Base-by-base conservation (phyloP, 1,140 invertebrate species). In the Pygmarrhopalites habei region DNA sequence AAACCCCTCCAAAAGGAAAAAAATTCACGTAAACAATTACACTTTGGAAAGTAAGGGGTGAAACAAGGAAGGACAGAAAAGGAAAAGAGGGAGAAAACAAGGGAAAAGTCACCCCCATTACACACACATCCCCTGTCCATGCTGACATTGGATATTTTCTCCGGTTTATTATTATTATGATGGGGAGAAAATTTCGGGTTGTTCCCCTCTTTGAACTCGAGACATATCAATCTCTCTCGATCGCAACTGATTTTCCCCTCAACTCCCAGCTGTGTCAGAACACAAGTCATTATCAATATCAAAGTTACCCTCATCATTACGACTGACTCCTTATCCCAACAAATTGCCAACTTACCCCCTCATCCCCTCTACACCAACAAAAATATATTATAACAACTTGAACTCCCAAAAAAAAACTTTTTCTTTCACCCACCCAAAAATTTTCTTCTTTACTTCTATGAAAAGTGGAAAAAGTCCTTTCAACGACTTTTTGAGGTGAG, bases 281-380 rank as follows among this genome's bases (percentile, higher is more conserved):
- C 62, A 64, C 51, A 46, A 64, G 52, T 64, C 62, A 58, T 64
- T 58, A 64, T 58, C 62, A 64, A 62, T 56, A 53, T 62, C 60
- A 56, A 41, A 55, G 46, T 51, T 43, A 55, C 30, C 23, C 25
- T 53, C 46, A 52, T 64, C 55, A 64, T 64, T 55, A 64, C 62
- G 23, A 39, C 23, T 26, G 10, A 25, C 19, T 17, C n/a, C n/a
- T n/a, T n/a, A n/a, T 7, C 46, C 19, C 39, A 41, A 41, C n/a
- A 41, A 41, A 39, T 39, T 39, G 17, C 35, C 35, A 39, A 7
- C 7, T 17, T 10, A 39, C 35, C 17, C 35, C 5, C 10, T 26
- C 49, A 25, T 26, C 49, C 25, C 23, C 3, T 28, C 49, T 26
- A 52, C 49, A 39, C 17, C 7, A 39, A 17, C 17, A 39, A n/a